Evolutionary conservation across 2,113 vertebrate genomes (phyloP), one percentile per base, ranked within the genome.

Genomic region (Pampusana beccarii): DNA sequence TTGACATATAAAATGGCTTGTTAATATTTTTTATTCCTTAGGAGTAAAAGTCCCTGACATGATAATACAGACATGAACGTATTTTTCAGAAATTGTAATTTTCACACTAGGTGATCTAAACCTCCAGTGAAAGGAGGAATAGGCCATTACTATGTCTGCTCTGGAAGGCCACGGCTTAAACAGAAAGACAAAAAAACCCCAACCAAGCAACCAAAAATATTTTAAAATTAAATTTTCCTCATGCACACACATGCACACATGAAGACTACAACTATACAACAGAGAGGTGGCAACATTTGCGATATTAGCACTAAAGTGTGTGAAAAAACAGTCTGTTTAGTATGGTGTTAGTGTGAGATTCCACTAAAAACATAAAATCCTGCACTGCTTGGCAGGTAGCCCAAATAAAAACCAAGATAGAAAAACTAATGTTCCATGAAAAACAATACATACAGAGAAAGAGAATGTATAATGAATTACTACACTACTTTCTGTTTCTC

Each of bases 231-330:
- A 2, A 2, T 77, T 28, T 80, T 33, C 26, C 9, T 65, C 48
- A 16, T 2, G 0, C 26, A 65, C 18, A 29, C 4, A 36, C 1
- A 4, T 21, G 13, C 20, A 51, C 4, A 28, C 14, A 12, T 7
- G 31, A 69, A 74, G 23, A 61, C n/a, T 72, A 71, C 8, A 75
- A 9, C 42, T 54, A 38, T 8, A 33, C 19, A 61, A 70, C 11
- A 62, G 38, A 90, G 21, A 33, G 3, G 21, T 28, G 16, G 9
- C 10, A 93, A 67, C 13, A 42, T 86, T 65, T 86, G 34, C 33
- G 53, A 67, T 79, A 75, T 13, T 36, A 70, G 1, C 17, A 65
- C 61, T 31, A 60, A 3, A 54, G 3, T 38, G 15, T 36, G 15
- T 31, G 53, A 67, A 80, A 95, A n/a, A 70, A 61, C 42, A 90